phyloP scores from a whole-genome alignment of 2,797 vertebrate species.

The Periparus ater region DNA sequence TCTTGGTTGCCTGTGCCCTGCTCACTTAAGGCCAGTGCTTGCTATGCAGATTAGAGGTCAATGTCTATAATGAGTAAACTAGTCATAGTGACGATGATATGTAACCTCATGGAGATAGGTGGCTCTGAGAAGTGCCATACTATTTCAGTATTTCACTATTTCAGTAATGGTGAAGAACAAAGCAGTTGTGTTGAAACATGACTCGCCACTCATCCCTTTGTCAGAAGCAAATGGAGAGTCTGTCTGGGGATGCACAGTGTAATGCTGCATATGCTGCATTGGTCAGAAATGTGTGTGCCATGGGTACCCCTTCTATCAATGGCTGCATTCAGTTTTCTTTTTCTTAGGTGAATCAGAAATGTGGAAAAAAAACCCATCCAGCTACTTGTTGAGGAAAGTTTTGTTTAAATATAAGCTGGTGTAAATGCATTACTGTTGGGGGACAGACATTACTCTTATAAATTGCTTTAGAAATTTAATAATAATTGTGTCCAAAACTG shows the following conservation, averaged over 20 bases:
- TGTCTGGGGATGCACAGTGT: not conserved
- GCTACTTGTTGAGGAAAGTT: not conserved
- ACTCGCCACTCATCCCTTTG: not conserved
- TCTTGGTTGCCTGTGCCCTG: not conserved
- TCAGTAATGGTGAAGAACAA: not conserved
- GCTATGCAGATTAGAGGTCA: not conserved
- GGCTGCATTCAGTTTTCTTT: not conserved
- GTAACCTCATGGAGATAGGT: not conserved
- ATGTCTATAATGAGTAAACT: accelerated
- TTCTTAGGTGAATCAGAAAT: not conserved
- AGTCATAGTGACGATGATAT: not conserved
- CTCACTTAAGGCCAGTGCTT: not conserved
- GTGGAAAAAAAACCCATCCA: not conserved
- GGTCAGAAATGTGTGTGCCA: not conserved
- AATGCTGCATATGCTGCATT: not conserved
- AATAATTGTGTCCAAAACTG: not conserved
- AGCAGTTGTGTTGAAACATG: not conserved
- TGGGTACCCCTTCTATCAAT: not conserved
- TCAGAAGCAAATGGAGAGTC: not conserved
- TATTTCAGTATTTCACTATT: not conserved
- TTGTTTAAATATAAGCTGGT: not conserved
- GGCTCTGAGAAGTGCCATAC: not conserved
- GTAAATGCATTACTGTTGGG: not conserved
- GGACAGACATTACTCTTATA: not conserved
- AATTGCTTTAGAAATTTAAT: not conserved